Evolutionary conservation across 2,113 vertebrate genomes (phyloP), one percentile per base, ranked within the genome.

Genomic region (Galeopterus variegatus): DNA sequence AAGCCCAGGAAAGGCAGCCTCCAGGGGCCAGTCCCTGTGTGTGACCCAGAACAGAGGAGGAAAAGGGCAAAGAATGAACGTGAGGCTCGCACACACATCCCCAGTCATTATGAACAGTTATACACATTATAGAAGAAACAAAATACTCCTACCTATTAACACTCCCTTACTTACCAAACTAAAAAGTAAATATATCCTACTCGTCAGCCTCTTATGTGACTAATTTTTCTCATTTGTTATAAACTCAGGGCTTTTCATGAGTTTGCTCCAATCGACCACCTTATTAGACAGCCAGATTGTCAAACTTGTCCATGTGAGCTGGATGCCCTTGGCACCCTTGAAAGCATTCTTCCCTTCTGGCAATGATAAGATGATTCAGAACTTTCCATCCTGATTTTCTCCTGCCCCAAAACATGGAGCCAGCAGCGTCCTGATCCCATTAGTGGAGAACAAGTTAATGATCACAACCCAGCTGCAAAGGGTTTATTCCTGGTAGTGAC

Each of bases 301-400:
- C 69, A 80, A 12, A 69, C 45, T 70, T 60, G 31, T 65, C 65
- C 5, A 3, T 1, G 17, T 52, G 81, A 69, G n/a, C 45, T 21
- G 41, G 52, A 36, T 52, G 45, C 17, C 65, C 41, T 56, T 19
- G 82, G 72, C n/a, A 21, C 70, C 69, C 52, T 62, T 31, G 36
- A 93, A 77, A 76, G 54, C 86, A 8, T 82, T 15, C 23, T 81
- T 94, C 65, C 89, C 91, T 92, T 69, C 83, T 41, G 86, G 50
- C 45, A 36, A 33, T 56, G 15, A n/a, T 24, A 54, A 41, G 24
- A 73, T 36, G 62, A 95, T 48, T 64, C 58, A 69, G 70, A 90
- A 73, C 64, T 82, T 93, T 73, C 72, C 19, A 62, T 65, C 15
- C 13, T 52, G 60, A 80, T 70, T 31, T 81, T 56, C 70, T 83